Evolutionary conservation across 2,113 vertebrate species (phyloP).

Genomic region (Furnarius figulus): DNA sequence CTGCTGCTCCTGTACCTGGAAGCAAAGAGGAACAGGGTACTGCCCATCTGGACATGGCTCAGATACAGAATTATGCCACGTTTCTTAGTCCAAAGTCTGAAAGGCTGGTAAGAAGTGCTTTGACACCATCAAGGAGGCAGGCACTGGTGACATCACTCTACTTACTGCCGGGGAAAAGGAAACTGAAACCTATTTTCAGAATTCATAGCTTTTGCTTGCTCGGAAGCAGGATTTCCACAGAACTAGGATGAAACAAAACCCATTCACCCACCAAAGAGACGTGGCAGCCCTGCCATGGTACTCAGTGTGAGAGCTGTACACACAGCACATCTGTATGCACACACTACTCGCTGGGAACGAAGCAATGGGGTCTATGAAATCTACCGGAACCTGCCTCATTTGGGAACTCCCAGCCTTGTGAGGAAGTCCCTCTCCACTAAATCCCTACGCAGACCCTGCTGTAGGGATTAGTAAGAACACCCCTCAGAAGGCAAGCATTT

Average conservation of each 20-base stretch:
- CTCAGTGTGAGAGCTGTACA: background rate
- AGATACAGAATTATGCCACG: background rate
- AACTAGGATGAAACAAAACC: background rate
- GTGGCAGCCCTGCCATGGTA: background rate
- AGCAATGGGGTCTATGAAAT: rapidly evolving
- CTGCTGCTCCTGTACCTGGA: background rate
- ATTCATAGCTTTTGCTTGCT: background rate
- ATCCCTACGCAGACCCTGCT: rapidly evolving
- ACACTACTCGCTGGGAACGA: background rate
- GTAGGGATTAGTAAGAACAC: too few relatives aligned
- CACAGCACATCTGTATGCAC: background rate
- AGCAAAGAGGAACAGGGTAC: background rate
- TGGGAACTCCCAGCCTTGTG: background rate
- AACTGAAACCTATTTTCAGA: background rate
- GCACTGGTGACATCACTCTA: background rate
- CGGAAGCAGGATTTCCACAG: background rate
- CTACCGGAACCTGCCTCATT: background rate
- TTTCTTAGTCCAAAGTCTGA: background rate
- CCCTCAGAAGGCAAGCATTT: rapidly evolving
- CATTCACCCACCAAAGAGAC: background rate
- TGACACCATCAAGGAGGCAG: background rate
- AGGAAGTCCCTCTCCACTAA: background rate
- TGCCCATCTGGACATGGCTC: background rate
- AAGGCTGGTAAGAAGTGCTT: background rate
- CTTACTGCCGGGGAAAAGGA: background rate